Base-by-base conservation (phyloP, 2,888 invertebrate species). In the Leptinotarsa haldemani region DNA sequence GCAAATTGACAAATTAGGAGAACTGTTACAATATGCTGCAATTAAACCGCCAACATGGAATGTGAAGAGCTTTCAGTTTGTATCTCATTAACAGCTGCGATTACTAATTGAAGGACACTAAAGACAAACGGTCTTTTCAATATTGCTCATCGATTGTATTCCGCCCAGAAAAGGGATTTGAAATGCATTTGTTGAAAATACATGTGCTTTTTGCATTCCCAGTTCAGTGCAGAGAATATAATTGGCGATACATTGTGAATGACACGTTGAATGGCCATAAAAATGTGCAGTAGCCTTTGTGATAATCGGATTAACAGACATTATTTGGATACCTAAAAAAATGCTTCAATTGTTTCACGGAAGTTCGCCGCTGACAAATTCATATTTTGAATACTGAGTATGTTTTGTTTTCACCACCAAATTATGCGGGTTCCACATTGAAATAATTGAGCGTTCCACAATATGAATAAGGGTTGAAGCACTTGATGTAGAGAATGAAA, bases 191-290 rank as follows among this genome's bases (percentile, higher is more conserved):
- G 67, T 20, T 47, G 22, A 65, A 18, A 30, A 65, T 71, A 47
- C n/a, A 20, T 30, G 30, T 61, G 61, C 20, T 46, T 64, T 30
- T 48, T 25, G 47, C 61, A 58, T 30, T 46, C 40, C 50, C 65
- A 53, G 65, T 64, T 30, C 65, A 72, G 65, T 18, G 61, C 25
- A 69, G 70, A 75, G 73, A 74, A 73, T 70, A 63, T 74, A 71
- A 75, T 74, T 72, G 77, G 65, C 69, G 68, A 69, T 74, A 68
- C 69, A 50, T 70, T 78, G 78, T 67, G 69, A 73, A 65, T 76
- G 78, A 78, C 78, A 76, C 66, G 74, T 72, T 67, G 78, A 78
- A 74, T 70, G 67, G 74, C 69, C 70, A 67, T 73, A 74, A 78
- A 78, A 76, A 78, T 74, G 74, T 74, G 73, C 74, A 74, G 71